Conservation (phyloP, 2,113 vertebrate species). For the Callithrix jacchus region DNA sequence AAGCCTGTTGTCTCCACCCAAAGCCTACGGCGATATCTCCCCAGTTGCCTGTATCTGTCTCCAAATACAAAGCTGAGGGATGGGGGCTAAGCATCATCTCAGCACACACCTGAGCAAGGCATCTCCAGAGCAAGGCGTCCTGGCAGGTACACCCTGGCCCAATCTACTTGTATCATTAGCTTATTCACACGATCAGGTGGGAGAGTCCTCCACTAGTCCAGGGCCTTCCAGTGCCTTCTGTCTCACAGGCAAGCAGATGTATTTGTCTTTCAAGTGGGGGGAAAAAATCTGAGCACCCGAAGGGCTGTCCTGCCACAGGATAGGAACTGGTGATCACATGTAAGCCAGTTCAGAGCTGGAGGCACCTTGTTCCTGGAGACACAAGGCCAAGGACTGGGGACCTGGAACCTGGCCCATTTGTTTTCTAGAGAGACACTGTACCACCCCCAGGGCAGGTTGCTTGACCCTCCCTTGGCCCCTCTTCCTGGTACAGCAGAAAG, state of each 20-base stretch:
- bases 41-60: background rate
- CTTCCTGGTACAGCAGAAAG: slow-evolving; percentile 14
- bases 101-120: background rate
- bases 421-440: slow-evolving; percentile 35
- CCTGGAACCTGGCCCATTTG: background rate
- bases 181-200: background rate
- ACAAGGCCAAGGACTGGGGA: background rate
- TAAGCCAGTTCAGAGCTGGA: background rate
- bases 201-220: background rate
- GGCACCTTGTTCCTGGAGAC: slow-evolving; percentile 24
- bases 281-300: slow-evolving; percentile 6
- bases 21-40: background rate
- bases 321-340: background rate
- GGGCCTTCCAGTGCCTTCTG: background rate
- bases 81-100: background rate
- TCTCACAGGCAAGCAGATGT: background rate
- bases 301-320: slow-evolving; percentile 8
- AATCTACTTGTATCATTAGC: background rate
- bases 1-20: background rate
- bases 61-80: background rate
- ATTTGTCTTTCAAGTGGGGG: background rate
- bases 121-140: background rate
- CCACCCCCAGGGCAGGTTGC: background rate
- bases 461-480: background rate
- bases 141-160: background rate